Percentiles rank a stretch among this genome's conserved stretches.
phyloP scores from a whole-genome alignment of 1,140 invertebrate species.

The Pogonognathellus flavescens region DNA sequence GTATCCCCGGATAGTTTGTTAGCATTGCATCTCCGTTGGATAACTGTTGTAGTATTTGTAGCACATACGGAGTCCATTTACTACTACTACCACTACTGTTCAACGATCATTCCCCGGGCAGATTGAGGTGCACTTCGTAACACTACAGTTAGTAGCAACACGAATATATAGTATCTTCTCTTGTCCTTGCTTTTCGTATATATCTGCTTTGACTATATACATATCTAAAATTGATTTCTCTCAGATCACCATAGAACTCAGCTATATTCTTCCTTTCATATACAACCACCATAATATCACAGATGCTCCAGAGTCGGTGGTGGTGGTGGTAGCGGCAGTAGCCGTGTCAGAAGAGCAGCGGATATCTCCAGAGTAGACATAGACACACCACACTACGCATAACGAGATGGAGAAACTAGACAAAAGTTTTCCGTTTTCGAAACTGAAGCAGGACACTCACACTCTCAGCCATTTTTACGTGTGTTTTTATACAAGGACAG shows the following conservation, averaged over 20 bases:
- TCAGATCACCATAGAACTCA: not conserved
- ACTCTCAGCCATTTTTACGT: too few species aligned
- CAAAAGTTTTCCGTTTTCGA: too few species aligned
- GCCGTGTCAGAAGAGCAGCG: too few species aligned
- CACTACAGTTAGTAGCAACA: not conserved
- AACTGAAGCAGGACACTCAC: too few species aligned
- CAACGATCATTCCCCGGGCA: constrained; percentile 19
- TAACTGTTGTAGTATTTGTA: not conserved
- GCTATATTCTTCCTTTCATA: too few species aligned
- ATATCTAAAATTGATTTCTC: constrained; percentile 43
- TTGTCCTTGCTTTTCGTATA: not conserved
- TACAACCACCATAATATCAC: too few species aligned
- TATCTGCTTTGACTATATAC: not conserved
- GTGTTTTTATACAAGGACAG: too few species aligned
- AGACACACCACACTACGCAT: too few species aligned
- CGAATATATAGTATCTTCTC: not conserved
- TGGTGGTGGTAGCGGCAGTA: too few species aligned
- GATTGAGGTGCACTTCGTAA: not conserved
- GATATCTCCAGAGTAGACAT: too few species aligned
- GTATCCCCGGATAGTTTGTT: constrained; percentile 13
- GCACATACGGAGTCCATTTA: not conserved
- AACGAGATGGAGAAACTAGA: too few species aligned
- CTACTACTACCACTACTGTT: not conserved
- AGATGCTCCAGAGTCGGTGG: too few species aligned
- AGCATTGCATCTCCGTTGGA: constrained; percentile 4